These are phyloP conservation scores for Hozukius guyotensis DNA, from an alignment of 2,797 vertebrate species.

Conservation along the genomic window DNA sequence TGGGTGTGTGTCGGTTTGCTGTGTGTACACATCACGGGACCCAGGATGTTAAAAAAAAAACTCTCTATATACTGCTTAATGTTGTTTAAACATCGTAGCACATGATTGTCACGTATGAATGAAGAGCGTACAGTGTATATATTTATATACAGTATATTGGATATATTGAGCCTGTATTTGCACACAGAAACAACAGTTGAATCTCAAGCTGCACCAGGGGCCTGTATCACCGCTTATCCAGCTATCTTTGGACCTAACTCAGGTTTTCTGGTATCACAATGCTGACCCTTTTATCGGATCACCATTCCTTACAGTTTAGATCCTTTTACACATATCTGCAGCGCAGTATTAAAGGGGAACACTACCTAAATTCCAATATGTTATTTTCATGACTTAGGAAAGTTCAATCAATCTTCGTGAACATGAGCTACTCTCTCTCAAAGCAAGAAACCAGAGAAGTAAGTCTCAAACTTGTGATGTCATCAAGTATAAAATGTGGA, in stretches of 20 bases:
- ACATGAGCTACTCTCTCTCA: too few species aligned
- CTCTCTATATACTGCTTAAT: conserved; percentile 3
- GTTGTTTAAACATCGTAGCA: conserved; percentile 16
- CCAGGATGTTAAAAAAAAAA: neutral
- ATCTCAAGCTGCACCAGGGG: neutral
- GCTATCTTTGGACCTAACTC: neutral
- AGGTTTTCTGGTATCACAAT: too few species aligned
- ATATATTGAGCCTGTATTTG: neutral
- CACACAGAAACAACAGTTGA: neutral
- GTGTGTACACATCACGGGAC: conserved; percentile 22
- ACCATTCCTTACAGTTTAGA: too few species aligned
- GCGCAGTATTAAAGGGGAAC: too few species aligned
- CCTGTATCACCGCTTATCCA: neutral
- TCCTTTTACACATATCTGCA: too few species aligned
- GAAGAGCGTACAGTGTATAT: neutral
- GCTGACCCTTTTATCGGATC: too few species aligned
- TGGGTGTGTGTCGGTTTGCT: conserved; percentile 44
- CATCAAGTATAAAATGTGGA: too few species aligned
- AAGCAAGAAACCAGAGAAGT: too few species aligned
- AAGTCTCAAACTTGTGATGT: too few species aligned
- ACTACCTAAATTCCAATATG: too few species aligned
- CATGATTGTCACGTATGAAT: conserved; percentile 6
- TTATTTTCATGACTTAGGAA: too few species aligned
- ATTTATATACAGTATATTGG: neutral
- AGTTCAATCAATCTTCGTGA: too few species aligned